A percentile compares a stretch with the other conserved stretches of the same genome.
These are phyloP conservation scores for Phytoseiulus persimilis DNA, from an alignment of 2,888 invertebrate species.

Conservation along the genomic window DNA sequence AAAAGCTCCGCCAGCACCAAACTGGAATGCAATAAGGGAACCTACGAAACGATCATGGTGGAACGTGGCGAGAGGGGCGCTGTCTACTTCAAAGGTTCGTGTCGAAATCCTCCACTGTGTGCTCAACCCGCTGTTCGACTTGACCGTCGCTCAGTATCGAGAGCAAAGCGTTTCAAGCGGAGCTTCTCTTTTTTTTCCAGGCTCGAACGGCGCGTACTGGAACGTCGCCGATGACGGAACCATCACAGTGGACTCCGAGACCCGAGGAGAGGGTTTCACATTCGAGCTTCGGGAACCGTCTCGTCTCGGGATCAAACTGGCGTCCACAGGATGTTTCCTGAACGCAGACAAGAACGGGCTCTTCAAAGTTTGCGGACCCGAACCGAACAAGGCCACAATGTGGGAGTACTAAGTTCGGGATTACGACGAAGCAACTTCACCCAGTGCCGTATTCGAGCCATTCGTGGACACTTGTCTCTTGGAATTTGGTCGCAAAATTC, in stretches of 20 bases:
- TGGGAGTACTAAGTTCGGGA: constrained; percentile 72
- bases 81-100: constrained; percentile 77
- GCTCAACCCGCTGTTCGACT: background rate
- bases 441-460: background rate
- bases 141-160: background rate
- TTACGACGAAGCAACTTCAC: background rate
- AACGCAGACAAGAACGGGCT: constrained; percentile 83
- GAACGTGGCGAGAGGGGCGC: constrained; percentile 79
- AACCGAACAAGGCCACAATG: constrained; percentile 71
- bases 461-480: constrained; percentile 13
- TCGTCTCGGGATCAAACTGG: constrained; percentile 75
- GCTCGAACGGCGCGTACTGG: constrained; percentile 88
- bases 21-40: constrained; percentile 89
- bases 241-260: constrained; percentile 73
- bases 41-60: constrained; percentile 83
- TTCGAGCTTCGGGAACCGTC: constrained; percentile 87
- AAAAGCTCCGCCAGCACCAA: constrained; percentile 63
- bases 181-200: constrained; percentile 53
- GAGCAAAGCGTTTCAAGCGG: background rate
- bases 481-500: constrained; percentile 20
- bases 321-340: constrained; percentile 58
- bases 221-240: constrained; percentile 72
- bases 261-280: constrained; percentile 69
- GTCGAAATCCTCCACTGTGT: background rate
- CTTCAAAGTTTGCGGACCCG: constrained; percentile 71